phyloP scores from a whole-genome alignment of 1,140 invertebrate genomes.

The Drosophila ercepeae region DNA sequence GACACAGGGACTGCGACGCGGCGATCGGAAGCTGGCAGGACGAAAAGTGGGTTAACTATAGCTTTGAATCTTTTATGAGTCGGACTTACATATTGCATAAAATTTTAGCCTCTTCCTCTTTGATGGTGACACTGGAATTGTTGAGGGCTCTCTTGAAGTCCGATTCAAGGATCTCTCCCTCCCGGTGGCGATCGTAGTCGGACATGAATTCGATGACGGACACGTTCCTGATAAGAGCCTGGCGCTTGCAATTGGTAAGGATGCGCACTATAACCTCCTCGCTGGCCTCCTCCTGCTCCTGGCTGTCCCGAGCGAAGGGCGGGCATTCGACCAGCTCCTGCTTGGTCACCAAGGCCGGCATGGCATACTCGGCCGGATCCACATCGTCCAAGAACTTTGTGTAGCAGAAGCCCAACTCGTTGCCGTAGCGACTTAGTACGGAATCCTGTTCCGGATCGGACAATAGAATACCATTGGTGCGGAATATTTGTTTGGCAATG shows the following conservation, averaged over 20 bases:
- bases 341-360: conserved; percentile 66
- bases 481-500: conserved; percentile 88
- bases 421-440: conserved; percentile 87
- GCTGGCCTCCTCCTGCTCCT: conserved; percentile 25
- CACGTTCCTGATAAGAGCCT: conserved; percentile 87
- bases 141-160: conserved; percentile 88
- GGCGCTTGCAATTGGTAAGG: conserved; percentile 89
- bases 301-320: conserved; percentile 31
- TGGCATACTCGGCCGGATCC: conserved; percentile 77
- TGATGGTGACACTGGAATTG: conserved; percentile 86
- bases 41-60: neutral
- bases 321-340: conserved; percentile 61
- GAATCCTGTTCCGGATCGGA: conserved; percentile 87
- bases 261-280: conserved; percentile 88
- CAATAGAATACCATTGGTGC: conserved; percentile 86
- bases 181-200: conserved; percentile 86
- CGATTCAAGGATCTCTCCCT: conserved; percentile 85
- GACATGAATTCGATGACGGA: conserved; percentile 87
- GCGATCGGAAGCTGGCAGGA: conserved; percentile 87
- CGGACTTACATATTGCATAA: conserved; percentile 60
- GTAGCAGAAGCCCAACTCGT: conserved; percentile 89
- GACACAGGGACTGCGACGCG: conserved; percentile 85
- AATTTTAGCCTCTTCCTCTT: conserved; percentile 52
- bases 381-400: conserved; percentile 87
- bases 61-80: neutral